Percentiles rank a stretch among this genome's conserved stretches.
Evolutionary conservation across 2,113 vertebrate species (phyloP).

Genomic region (Percina caprodes): DNA sequence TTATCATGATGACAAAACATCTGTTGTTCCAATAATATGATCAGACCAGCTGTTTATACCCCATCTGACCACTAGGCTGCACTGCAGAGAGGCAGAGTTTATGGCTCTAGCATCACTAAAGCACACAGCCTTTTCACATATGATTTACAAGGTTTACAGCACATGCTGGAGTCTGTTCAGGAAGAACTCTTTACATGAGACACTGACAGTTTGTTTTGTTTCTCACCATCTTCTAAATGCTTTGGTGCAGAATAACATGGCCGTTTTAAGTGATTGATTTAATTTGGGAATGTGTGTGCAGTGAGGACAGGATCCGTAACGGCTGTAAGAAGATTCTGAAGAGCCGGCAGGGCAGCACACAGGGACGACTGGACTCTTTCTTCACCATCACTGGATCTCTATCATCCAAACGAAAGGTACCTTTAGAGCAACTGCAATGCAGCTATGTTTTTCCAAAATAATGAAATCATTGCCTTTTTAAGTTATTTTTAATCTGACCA

Average conservation of each 20-base stretch:
- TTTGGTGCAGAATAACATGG: neutral
- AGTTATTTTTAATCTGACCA: no score
- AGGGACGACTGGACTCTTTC: slow-evolving; percentile 95
- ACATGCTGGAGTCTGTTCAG: neutral
- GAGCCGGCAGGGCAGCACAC: slow-evolving; percentile 95
- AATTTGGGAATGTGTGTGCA: slow-evolving; percentile 48
- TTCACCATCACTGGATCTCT: slow-evolving; percentile 95
- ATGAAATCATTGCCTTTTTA: neutral
- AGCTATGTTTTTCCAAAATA: neutral
- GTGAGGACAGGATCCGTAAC: slow-evolving; percentile 92
- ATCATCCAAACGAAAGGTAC: slow-evolving; percentile 93
- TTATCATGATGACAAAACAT: neutral
- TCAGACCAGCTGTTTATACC: neutral
- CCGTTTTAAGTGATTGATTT: neutral
- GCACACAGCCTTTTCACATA: neutral
- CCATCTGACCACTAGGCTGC: slow-evolving; percentile 31
- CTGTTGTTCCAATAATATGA: neutral
- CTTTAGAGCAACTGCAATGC: neutral
- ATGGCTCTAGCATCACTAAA: neutral
- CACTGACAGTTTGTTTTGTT: neutral
- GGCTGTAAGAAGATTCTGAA: slow-evolving; percentile 91
- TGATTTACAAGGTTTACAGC: neutral
- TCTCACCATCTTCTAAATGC: neutral
- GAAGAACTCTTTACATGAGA: neutral
- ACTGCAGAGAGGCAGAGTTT: slow-evolving; percentile 6